Percentiles rank a stretch among this genome's conserved stretches.
Evolutionary conservation across 2,888 invertebrate genomes (phyloP).

Genomic region (Phrixothrix hirtus): DNA sequence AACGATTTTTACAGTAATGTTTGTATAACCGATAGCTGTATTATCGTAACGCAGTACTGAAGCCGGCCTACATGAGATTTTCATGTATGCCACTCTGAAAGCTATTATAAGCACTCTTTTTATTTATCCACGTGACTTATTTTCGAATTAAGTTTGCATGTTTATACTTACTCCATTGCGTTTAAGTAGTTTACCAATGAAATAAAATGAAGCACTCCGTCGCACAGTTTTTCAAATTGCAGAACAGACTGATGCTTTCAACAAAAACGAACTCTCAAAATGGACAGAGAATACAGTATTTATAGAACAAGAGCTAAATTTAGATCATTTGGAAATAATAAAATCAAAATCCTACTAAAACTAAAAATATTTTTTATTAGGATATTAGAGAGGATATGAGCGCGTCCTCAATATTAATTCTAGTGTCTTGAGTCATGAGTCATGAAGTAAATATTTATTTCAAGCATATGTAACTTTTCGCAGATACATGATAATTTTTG

Average conservation of each 20-base stretch:
- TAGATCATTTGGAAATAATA: neutral
- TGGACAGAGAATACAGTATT: neutral
- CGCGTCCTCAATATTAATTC: no score
- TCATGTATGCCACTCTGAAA: neutral
- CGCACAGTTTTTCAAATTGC: neutral
- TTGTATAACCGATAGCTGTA: neutral
- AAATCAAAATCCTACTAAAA: neutral
- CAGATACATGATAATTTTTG: no score
- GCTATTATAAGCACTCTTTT: no score
- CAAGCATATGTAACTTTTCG: no score
- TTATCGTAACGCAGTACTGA: no score
- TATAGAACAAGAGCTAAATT: neutral
- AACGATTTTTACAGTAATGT: neutral
- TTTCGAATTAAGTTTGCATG: constrained; percentile 11
- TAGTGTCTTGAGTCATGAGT: no score
- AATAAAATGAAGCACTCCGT: no score
- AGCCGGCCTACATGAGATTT: no score
- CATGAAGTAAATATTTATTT: no score
- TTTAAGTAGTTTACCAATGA: constrained; percentile 2
- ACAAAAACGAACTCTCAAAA: neutral
- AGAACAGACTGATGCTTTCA: neutral
- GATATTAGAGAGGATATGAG: no score
- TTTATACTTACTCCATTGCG: neutral
- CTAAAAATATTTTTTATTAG: no score
- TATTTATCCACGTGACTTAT: constrained; percentile 8